These are phyloP conservation scores for Rhyacophila brunnea DNA, from an alignment of 1,140 invertebrate genomes.

Conservation along the genomic window DNA sequence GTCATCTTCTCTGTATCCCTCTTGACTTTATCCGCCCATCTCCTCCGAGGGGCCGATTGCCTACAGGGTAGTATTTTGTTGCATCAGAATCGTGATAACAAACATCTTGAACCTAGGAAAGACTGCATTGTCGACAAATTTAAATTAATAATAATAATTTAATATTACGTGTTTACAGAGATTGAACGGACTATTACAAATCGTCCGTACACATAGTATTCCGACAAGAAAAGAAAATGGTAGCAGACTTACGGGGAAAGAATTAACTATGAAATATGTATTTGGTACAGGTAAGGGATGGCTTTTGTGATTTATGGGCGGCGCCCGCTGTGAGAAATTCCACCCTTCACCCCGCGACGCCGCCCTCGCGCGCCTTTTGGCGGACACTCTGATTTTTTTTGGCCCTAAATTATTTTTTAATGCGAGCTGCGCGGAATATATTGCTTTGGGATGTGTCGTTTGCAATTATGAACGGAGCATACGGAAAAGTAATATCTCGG, in stretches of 20 bases:
- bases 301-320: constrained; percentile 32
- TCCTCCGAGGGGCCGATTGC: no score
- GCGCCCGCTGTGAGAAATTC: constrained; percentile 30
- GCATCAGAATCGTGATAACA: no score
- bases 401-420: constrained; percentile 36
- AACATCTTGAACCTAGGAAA: no score
- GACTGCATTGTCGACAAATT: no score
- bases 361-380: constrained; percentile 11
- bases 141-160: no score
- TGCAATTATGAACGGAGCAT: constrained; percentile 17
- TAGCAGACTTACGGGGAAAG: constrained; percentile 34
- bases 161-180: not conserved
- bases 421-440: constrained; percentile 29
- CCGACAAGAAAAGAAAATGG: constrained; percentile 24
- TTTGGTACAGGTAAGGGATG: constrained; percentile 35
- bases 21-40: no score
- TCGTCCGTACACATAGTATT: not conserved
- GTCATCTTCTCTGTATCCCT: no score
- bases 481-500: no score
- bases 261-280: constrained; percentile 38
- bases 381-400: constrained; percentile 35
- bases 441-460: constrained; percentile 30
- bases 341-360: not conserved
- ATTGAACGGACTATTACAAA: no score
- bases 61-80: no score